Base-by-base conservation (phyloP, 2,113 vertebrate genomes). In the Fulica atra region DNA sequence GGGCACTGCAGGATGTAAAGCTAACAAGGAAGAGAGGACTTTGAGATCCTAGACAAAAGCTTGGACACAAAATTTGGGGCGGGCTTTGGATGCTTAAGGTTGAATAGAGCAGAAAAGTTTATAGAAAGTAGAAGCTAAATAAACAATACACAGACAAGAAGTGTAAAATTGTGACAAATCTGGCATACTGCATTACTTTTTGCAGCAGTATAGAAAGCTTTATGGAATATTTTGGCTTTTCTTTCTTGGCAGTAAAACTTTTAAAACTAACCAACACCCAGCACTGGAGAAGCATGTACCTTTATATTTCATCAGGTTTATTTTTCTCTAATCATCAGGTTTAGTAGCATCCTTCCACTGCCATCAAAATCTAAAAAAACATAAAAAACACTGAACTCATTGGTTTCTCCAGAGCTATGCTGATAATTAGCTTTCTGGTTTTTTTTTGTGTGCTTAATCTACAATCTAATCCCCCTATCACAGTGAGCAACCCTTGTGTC, bases 271-370 rank as follows among this genome's bases (percentile, higher is more conserved):
- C 44, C 42, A 83, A 15, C 28, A 53, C 33, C 38, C 93, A 91
- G 60, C 51, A 74, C 64, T 89, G 86, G n/a, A 81, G 83, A 91
- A 95, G 69, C 74, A 36, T 60, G 56, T 57, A 78, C 65, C 88
- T 95, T 95, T 97, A 86, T 83, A 61, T 95, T 81, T 42, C 92
- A 84, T 33, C 21, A 61, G 65, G 86, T 96, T 95, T 95, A 91
- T 89, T 86, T 79, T 46, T 29, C 72, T 93, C 38, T 84, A 33
- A 66, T 88, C 54, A 66, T 76, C 60, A 64, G 80, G 18, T 64
- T 88, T 92, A 95, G 73, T 24, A 86, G 25, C 66, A 50, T 65
- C 54, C 7, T 72, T 92, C 74, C 63, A 36, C 85, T 85, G n/a
- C 53, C 76, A 77, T 51, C 80, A 86, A 79, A 78, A 86, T 86